Conservation (phyloP, 2,888 invertebrate genomes). For the Ochropacha duplaris region DNA sequence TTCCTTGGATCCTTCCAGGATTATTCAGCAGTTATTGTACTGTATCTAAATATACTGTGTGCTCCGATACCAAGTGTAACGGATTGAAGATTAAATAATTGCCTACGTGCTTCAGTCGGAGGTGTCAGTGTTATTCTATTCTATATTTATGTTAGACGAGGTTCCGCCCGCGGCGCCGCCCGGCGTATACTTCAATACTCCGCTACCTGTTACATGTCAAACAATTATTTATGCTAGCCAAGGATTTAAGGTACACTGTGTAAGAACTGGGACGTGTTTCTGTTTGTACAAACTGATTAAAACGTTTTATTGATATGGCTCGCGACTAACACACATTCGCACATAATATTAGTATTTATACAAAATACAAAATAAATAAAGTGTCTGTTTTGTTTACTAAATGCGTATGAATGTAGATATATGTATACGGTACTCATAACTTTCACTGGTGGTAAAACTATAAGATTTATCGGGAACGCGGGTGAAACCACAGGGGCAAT, state of each 20-base stretch:
- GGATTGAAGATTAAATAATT: constrained; percentile 33
- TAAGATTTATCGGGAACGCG: too few relatives aligned
- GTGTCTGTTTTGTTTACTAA: too few relatives aligned
- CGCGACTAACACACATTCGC: too few relatives aligned
- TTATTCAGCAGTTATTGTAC: not conserved
- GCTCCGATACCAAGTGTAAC: constrained; percentile 17
- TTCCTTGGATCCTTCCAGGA: too few relatives aligned
- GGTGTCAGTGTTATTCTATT: constrained; percentile 4
- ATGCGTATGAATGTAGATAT: too few relatives aligned
- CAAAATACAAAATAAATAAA: too few relatives aligned
- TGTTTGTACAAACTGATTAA: not conserved
- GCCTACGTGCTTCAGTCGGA: constrained; percentile 24
- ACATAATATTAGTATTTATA: too few relatives aligned
- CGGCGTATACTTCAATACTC: not conserved
- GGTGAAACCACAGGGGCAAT: too few relatives aligned
- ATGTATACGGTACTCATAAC: too few relatives aligned
- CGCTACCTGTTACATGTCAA: constrained; percentile 1
- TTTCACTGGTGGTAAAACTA: too few relatives aligned
- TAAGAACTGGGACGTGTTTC: not conserved
- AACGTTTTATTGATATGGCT: not conserved
- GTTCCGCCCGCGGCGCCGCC: constrained; percentile 1
- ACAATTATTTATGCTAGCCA: not conserved
- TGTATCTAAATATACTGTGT: constrained; percentile 16
- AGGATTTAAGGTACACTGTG: not conserved
- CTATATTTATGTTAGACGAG: not conserved